Base-by-base conservation (phyloP, 2,113 vertebrate species). In the Gallinago undulata region DNA sequence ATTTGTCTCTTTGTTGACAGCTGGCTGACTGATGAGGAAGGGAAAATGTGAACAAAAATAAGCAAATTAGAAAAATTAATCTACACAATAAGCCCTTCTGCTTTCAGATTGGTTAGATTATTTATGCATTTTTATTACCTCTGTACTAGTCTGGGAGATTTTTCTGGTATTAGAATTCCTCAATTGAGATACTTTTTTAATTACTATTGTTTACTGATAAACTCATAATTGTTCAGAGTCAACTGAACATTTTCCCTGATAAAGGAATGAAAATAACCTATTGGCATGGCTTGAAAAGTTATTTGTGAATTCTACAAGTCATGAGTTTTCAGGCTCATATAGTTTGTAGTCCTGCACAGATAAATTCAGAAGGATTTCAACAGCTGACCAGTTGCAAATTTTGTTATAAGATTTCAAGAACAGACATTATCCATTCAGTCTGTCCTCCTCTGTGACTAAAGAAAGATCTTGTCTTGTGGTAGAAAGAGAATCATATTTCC, bases 401-500 rank as follows among this genome's bases (percentile, higher is more conserved):
- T 93, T 73, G 33, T 80, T 80, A 28, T 27, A 67, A 80, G 35
- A 55, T 74, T 68, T 87, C 59, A 63, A 82, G 69, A 83, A 60
- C 30, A 37, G 51, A 56, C 47, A 59, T 83, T 94, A 82, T 84
- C 89, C 81, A 94, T 76, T 83, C 63, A 82, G 48, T 62, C 62
- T 94, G 43, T 91, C 81, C 90, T 93, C 84, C 66, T 82, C 66
- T 93, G 56, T 75, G 79, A 72, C 66, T 93, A 96, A 96, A 97
- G 84, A 88, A 97, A 91, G 67, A 92, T 82, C 81, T 94, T 93
- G 85, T 96, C 82, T 96, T 92, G 67, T 87, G 90, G 73, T 95
- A 91, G 84, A 81, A 57, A 64, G 28, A 89, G 74, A 91, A 94
- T 92, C 89, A 91, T 97, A 96, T 96, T 97, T 97, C 90, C 73